phyloP scores from a whole-genome alignment of 2,113 vertebrate species.

The Dunckerocampus dactyliophorus region DNA sequence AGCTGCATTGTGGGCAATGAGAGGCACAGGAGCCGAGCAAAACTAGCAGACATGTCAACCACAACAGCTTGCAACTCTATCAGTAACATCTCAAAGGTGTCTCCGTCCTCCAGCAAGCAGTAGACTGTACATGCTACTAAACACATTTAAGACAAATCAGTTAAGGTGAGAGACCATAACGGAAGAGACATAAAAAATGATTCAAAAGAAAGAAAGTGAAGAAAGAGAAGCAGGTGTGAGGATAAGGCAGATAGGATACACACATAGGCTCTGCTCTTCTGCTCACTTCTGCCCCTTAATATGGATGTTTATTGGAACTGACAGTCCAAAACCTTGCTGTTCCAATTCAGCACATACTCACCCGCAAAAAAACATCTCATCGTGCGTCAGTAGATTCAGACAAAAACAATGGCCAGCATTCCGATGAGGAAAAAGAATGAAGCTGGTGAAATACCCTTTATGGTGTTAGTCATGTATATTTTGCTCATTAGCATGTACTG shows the following conservation, averaged over 20 bases:
- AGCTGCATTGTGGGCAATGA: constrained; percentile 9
- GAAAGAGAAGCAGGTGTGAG: constrained; percentile 13
- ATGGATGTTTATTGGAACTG: constrained; percentile 56
- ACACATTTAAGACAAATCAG: constrained; percentile 17
- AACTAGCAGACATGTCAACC: constrained; percentile 37
- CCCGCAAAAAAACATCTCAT: constrained; percentile 18
- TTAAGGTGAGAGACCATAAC: neutral
- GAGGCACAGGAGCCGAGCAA: constrained; percentile 23
- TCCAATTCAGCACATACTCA: neutral
- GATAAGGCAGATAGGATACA: constrained; percentile 25
- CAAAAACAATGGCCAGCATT: constrained; percentile 17
- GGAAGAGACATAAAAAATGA: neutral
- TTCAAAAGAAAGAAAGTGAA: constrained; percentile 5
- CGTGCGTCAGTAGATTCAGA: constrained; percentile 4
- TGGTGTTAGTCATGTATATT: too few relatives aligned
- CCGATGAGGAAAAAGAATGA: constrained; percentile 7
- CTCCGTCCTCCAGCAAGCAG: constrained; percentile 19
- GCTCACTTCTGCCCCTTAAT: constrained; percentile 49
- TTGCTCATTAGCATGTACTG: neutral
- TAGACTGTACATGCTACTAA: constrained; percentile 20
- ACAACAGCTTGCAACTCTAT: constrained; percentile 39
- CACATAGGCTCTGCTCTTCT: constrained; percentile 21
- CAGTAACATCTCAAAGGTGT: constrained; percentile 43
- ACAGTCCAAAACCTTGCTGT: constrained; percentile 34
- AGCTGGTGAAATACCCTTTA: neutral